Evolutionary conservation across 2,888 invertebrate species (phyloP).

Genomic region (Thereva nobilitata): DNA sequence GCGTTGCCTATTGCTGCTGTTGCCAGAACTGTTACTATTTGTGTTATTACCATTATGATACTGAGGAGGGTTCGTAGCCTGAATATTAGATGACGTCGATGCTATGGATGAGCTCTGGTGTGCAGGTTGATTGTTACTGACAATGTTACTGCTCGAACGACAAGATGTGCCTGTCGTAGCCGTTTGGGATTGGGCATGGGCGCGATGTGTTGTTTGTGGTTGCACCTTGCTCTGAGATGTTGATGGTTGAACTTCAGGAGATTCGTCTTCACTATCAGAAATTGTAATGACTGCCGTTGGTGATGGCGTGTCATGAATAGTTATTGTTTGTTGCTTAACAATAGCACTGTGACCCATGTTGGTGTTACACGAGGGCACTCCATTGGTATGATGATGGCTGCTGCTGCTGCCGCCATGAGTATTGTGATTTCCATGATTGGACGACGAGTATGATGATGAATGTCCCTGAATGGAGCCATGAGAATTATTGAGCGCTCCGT

Average conservation of each 20-base stretch:
- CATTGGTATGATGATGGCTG: conserved; percentile 50
- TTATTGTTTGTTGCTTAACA: conserved; percentile 76
- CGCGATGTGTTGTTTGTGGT: conserved; percentile 45
- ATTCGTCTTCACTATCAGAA: conserved; percentile 92
- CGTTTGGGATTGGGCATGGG: not conserved
- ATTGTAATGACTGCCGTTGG: conserved; percentile 95
- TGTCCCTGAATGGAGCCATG: conserved; percentile 46
- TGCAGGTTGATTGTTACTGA: conserved; percentile 44
- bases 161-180: conserved; percentile 2
- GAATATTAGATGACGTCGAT: conserved; percentile 40
- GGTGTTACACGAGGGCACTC: conserved; percentile 43
- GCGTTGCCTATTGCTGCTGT: conserved; percentile 57
- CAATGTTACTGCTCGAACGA: conserved; percentile 40
- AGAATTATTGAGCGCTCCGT: conserved; percentile 40
- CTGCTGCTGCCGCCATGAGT: conserved; percentile 44
- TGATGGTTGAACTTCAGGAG: conserved; percentile 55
- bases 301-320: conserved; percentile 93
- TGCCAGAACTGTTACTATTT: conserved; percentile 28
- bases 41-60: conserved; percentile 41
- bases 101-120: conserved; percentile 44
- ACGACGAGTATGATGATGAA: conserved; percentile 41
- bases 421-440: conserved; percentile 45
- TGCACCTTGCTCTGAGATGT: conserved; percentile 46
- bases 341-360: conserved; percentile 46
- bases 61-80: conserved; percentile 32